phyloP scores from a whole-genome alignment of 2,113 vertebrate genomes.

The Oncorhynchus keta region DNA sequence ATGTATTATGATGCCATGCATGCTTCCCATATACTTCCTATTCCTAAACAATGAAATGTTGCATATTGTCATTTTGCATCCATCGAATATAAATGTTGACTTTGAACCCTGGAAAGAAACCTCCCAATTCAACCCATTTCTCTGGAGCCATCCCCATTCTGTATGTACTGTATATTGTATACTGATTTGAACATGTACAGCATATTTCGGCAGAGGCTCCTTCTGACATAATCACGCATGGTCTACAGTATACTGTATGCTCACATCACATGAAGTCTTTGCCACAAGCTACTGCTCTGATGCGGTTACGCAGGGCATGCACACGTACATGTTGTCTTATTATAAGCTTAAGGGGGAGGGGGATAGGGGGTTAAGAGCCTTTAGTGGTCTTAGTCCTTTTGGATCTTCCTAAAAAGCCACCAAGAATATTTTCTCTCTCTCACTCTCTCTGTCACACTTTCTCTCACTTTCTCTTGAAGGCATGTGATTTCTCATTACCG shows the following conservation, averaged over 20 bases:
- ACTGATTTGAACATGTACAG: slow-evolving; percentile 28
- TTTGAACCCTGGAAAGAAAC: slow-evolving; percentile 27
- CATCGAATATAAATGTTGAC: slow-evolving; percentile 51
- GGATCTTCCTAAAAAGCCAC: background rate
- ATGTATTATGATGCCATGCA: background rate
- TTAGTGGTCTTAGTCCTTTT: background rate
- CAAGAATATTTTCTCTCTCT: background rate
- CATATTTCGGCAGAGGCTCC: background rate
- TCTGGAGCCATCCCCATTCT: slow-evolving; percentile 4
- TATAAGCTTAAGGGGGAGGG: background rate
- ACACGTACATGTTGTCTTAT: background rate
- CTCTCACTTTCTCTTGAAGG: background rate
- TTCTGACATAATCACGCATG: background rate
- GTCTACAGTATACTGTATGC: background rate
- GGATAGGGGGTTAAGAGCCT: background rate
- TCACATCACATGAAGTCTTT: slow-evolving; percentile 1
- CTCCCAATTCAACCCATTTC: slow-evolving; percentile 17
- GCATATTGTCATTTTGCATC: slow-evolving; percentile 43
- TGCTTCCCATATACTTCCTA: background rate
- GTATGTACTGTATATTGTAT: background rate
- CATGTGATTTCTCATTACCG: slow-evolving; percentile 3
- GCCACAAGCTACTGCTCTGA: slow-evolving; percentile 1
- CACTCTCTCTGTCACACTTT: background rate
- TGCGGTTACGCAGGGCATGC: background rate
- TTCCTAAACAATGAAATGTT: slow-evolving; percentile 4